Conservation (phyloP, 2,797 vertebrate genomes). For the Echiichthys vipera region DNA sequence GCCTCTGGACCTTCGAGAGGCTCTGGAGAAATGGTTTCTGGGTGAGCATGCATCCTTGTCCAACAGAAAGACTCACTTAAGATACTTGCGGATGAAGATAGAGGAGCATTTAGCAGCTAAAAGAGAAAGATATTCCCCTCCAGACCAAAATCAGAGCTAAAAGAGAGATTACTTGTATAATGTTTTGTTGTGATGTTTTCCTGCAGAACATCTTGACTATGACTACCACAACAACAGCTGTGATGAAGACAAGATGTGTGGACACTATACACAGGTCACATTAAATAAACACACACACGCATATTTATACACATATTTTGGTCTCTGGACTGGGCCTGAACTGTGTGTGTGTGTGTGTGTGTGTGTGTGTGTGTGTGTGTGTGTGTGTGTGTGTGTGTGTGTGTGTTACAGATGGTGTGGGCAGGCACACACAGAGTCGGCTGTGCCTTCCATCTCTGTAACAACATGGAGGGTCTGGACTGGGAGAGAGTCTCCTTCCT, state of each 20-base stretch:
- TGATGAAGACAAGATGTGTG: conserved; percentile 77
- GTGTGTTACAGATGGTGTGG: conserved; percentile 83
- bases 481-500: conserved; percentile 63
- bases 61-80: no score
- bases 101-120: neutral
- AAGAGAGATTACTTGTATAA: no score
- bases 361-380: neutral
- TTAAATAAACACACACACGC: conserved; percentile 7
- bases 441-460: conserved; percentile 78
- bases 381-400: conserved; percentile 39
- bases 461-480: conserved; percentile 56
- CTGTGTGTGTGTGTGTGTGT: conserved; percentile 40
- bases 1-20: conserved; percentile 42
- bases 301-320: neutral
- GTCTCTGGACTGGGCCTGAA: neutral
- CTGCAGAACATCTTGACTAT: conserved; percentile 63
- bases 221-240: conserved; percentile 77
- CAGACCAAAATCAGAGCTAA: neutral
- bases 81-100: no score
- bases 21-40: conserved; percentile 78
- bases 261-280: conserved; percentile 85
- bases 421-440: conserved; percentile 74
- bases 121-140: neutral
- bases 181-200: neutral
- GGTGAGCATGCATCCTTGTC: no score